Conservation (phyloP, 2,113 vertebrate species). For the Regulus satrapa region DNA sequence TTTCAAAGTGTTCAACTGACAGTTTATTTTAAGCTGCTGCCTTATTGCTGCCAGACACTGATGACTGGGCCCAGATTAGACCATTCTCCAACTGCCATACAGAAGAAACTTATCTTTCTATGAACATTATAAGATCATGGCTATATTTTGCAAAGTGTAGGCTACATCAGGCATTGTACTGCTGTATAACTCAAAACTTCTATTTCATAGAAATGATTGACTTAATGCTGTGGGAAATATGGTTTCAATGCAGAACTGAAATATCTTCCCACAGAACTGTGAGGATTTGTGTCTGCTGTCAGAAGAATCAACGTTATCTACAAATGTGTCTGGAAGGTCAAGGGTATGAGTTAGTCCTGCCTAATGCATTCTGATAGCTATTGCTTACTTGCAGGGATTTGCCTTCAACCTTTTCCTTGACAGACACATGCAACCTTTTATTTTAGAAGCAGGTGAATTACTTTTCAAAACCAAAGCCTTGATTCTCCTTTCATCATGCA, state of each 20-base stretch:
- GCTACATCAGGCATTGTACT: background rate
- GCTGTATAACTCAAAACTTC: background rate
- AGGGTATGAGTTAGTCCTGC: background rate
- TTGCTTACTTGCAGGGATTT: background rate
- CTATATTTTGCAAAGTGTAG: background rate
- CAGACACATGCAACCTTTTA: background rate
- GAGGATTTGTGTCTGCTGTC: conserved; percentile 14
- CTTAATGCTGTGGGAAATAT: background rate
- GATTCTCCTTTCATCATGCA: background rate
- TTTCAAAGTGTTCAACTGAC: background rate
- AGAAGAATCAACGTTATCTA: background rate
- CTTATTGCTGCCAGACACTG: background rate
- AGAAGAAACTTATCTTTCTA: background rate
- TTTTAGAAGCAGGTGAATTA: background rate
- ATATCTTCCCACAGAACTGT: background rate
- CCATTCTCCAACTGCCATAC: background rate
- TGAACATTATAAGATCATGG: background rate
- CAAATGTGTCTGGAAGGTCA: conserved; percentile 12
- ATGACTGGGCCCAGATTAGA: background rate
- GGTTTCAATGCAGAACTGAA: background rate
- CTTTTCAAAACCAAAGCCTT: background rate
- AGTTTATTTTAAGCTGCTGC: background rate
- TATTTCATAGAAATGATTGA: background rate
- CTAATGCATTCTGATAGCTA: conserved; percentile 2
- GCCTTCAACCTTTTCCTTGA: background rate